Percentiles rank a stretch among this genome's conserved stretches.
Conservation (phyloP, 2,797 vertebrate species). For the Urocyon cinereoargenteus region DNA sequence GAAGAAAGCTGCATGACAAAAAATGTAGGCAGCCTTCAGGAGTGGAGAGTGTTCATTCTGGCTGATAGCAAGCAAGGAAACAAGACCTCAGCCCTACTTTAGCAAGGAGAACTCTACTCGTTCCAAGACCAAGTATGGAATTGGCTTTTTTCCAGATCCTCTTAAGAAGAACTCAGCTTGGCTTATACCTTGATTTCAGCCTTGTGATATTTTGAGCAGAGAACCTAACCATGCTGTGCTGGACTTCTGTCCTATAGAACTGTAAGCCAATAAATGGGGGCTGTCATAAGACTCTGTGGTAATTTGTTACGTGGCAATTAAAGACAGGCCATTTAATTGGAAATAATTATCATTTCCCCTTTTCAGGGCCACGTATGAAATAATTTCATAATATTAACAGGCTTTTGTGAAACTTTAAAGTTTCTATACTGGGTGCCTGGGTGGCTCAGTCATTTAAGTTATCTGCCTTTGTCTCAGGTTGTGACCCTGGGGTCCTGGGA, state of each 20-base stretch:
- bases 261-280: neutral
- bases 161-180: neutral
- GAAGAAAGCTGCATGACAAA: neutral
- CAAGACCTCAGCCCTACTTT: neutral
- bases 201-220: neutral
- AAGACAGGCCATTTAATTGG: neutral
- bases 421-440: no score
- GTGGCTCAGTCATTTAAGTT: no score
- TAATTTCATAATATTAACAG: conserved; percentile 23
- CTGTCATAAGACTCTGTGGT: neutral
- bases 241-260: neutral
- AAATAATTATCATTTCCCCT: neutral
- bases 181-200: neutral
- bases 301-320: neutral
- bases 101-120: neutral
- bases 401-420: neutral
- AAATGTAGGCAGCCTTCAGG: neutral
- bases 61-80: neutral
- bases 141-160: neutral
- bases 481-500: no score
- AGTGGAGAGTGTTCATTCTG: neutral
- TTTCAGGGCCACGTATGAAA: conserved; percentile 16
- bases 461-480: no score
- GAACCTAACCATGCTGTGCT: neutral
- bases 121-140: neutral